Evolutionary conservation across 2,888 invertebrate genomes (phyloP), one percentile per base, ranked within the genome.

Genomic region (Drosophila cognata): DNA sequence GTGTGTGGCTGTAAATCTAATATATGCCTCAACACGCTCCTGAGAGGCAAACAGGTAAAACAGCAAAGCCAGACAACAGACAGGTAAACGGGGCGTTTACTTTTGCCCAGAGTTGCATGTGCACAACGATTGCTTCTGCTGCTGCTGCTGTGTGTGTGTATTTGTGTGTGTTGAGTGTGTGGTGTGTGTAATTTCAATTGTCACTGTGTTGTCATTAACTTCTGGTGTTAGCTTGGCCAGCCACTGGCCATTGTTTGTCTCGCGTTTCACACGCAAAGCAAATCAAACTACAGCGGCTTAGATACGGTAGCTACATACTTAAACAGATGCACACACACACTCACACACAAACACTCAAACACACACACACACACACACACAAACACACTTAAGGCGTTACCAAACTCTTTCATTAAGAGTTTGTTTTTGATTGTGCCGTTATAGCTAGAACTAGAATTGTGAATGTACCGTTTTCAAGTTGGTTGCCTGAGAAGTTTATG

Each of bases 161-260:
- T 21, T 11, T 11, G 46, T 16, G 46, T 25, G 68, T 79, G 71
- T 61, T n/a, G 38, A 41, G 25, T 46, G 25, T 46, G 8, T 8
- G 16, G 64, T 79, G 72, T 66, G 53, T 82, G 74, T 84, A 87
- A 90, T 90, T 88, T 88, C 88, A 87, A 89, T 88, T 88, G 87
- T 88, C 87, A 88, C 89, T 84, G 90, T 90, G 78, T 90, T 90
- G 87, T 89, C 87, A 88, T 88, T 88, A 90, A 90, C 90, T 88
- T 89, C 90, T 89, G 90, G 88, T 88, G 83, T 88, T 88, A 76
- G 89, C 70, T 81, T 79, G 68, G 63, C 65, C 72, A 74, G 62
- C 71, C 57, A 56, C 73, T 82, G 72, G 55, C 64, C 77, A 75
- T 86, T 86, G 87, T 88, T 82, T 81, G 83, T 74, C 70, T 79